phyloP scores from a whole-genome alignment of 1,140 invertebrate genomes.

The Megalonaias nervosa region DNA sequence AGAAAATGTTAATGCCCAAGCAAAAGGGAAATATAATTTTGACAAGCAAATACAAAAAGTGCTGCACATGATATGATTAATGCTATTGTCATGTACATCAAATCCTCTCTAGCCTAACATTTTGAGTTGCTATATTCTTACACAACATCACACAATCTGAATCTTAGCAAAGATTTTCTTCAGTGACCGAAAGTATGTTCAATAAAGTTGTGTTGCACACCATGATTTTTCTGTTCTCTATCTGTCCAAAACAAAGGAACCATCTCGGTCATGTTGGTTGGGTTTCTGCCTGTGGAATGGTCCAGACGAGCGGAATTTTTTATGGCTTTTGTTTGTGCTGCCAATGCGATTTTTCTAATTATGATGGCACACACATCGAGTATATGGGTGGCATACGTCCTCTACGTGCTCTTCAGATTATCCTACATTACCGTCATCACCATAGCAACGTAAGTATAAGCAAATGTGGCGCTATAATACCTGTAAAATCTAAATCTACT shows the following conservation, averaged over 20 bases:
- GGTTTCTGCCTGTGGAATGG: conserved; percentile 25
- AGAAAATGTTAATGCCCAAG: too few species aligned
- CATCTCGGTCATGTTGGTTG: conserved; percentile 12
- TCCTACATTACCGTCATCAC: conserved; percentile 16
- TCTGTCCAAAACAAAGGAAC: conserved; percentile 1
- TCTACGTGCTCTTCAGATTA: conserved; percentile 19
- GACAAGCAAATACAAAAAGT: too few species aligned
- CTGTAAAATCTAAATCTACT: too few species aligned
- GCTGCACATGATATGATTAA: too few species aligned
- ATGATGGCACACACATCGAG: conserved; percentile 8
- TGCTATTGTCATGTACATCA: too few species aligned
- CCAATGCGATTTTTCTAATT: conserved; percentile 10
- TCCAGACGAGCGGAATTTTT: conserved; percentile 14
- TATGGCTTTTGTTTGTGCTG: conserved; percentile 14
- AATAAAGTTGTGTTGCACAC: too few species aligned
- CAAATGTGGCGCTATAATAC: too few species aligned
- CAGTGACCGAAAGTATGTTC: not conserved
- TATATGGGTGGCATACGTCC: conserved; percentile 17
- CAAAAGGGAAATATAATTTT: too few species aligned
- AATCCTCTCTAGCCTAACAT: not conserved
- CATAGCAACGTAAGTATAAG: too few species aligned
- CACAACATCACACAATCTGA: not conserved
- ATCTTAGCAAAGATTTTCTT: not conserved
- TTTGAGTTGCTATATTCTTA: too few species aligned
- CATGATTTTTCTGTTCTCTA: not conserved